Conservation (phyloP, 1,140 invertebrate species). For the Pseudobourletiella spinata region DNA sequence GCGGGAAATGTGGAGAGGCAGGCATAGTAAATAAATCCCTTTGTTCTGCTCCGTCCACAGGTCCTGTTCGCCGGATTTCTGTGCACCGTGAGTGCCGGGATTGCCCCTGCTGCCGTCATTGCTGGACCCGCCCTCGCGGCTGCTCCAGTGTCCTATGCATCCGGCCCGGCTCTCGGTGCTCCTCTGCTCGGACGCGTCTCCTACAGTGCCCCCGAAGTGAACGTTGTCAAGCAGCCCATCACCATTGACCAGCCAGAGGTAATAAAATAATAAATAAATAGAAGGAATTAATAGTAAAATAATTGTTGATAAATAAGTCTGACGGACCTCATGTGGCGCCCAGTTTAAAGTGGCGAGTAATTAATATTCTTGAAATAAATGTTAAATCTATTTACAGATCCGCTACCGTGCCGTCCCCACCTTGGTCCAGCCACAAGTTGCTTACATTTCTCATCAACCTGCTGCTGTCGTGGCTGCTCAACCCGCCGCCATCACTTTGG, state of each 20-base stretch:
- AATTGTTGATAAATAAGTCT: neutral
- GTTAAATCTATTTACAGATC: slow-evolving; percentile 10
- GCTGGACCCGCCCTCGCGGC: slow-evolving; percentile 1
- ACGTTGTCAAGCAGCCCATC: slow-evolving; percentile 29
- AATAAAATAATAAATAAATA: too few species aligned
- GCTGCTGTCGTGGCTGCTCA: slow-evolving; percentile 7
- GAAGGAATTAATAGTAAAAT: neutral
- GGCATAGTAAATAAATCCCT: too few species aligned
- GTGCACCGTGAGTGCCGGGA: slow-evolving; percentile 3
- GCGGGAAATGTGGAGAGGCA: too few species aligned
- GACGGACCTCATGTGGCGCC: too few species aligned
- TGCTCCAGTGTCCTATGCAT: slow-evolving; percentile 6
- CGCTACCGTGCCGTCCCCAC: slow-evolving; percentile 28
- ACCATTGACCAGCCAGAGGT: slow-evolving; percentile 32
- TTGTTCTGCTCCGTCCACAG: too few species aligned
- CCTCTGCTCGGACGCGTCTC: slow-evolving; percentile 23
- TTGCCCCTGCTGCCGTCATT: neutral
- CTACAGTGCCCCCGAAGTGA: slow-evolving; percentile 22
- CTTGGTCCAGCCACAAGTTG: slow-evolving; percentile 20
- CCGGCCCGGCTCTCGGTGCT: slow-evolving; percentile 24
- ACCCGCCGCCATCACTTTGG: neutral
- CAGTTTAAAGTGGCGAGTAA: neutral
- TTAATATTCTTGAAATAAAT: too few species aligned
- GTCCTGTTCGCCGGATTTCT: slow-evolving; percentile 27
- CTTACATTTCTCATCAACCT: neutral